Conservation (phyloP, 1,140 invertebrate genomes). For the Drosophila tani region DNA sequence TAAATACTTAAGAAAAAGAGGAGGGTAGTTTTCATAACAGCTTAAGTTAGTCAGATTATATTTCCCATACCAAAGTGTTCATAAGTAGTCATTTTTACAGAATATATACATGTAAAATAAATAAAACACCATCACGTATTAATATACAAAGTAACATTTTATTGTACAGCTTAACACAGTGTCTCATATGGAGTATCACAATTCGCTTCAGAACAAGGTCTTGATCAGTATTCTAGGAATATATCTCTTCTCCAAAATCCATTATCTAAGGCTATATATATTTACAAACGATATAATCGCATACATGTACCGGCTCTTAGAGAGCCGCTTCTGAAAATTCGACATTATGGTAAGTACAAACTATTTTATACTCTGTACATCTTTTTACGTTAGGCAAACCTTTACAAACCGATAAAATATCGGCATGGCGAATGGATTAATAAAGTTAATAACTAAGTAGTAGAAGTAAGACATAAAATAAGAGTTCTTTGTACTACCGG, state of each 20-base stretch:
- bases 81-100: neutral
- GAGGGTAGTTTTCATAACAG: neutral
- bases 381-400: conserved; percentile 65
- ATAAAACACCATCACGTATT: conserved; percentile 23
- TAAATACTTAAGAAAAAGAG: neutral
- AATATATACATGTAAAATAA: conserved; percentile 13
- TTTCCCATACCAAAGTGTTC: neutral
- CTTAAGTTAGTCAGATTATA: neutral
- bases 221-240: conserved; percentile 20
- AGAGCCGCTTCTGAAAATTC: conserved; percentile 41
- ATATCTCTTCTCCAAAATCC: conserved; percentile 14
- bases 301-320: conserved; percentile 8
- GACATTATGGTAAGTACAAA: conserved; percentile 11
- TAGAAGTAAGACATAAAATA: conserved; percentile 84
- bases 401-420: conserved; percentile 80
- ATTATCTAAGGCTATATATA: conserved; percentile 31
- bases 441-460: conserved; percentile 79
- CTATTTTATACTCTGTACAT: conserved; percentile 4
- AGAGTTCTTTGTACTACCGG: conserved; percentile 80
- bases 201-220: conserved; percentile 21
- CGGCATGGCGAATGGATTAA: conserved; percentile 82
- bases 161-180: conserved; percentile 57
- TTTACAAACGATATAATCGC: conserved; percentile 45
- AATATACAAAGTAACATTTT: conserved; percentile 37
- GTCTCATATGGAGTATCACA: conserved; percentile 65